Evolutionary conservation across 2,888 invertebrate genomes (phyloP), one percentile per base, ranked within the genome.

Genomic region (Carcina quercana): DNA sequence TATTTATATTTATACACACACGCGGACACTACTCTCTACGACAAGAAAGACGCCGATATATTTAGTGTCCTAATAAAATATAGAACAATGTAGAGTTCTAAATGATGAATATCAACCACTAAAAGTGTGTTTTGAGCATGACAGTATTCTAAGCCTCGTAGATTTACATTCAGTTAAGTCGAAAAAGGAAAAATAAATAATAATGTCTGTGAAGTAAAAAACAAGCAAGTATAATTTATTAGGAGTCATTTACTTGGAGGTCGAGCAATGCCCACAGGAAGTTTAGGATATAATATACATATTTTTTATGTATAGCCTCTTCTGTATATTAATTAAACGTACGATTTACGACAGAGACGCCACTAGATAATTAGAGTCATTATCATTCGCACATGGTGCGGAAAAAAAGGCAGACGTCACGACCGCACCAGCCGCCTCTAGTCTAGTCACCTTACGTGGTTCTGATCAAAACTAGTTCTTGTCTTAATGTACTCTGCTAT

Each of bases 221-320:
- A 6, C 13, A 26, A 24, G 30, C 22, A 25, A 31, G 19, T 15
- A 25, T 13, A 19, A 27, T 27, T 26, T 28, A 32, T 50, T 47
- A 50, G 40, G 29, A 55, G 50, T 44, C 35, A 51, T 56, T 59
- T 38, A 50, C 42, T 58, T 50, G 53, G 62, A 61, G 66, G 62
- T 51, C 58, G 65, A 51, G 19, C 61, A 56, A 57, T 56, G 55
- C 36, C 44, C 58, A 53, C 60, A 54, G 67, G 66, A 67, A 61
- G 53, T 51, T 28, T 42, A 48, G 35, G 46, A 49, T 42, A 50
- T 55, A 52, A 56, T 55, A 25, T 26, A 21, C 21, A 57, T 50
- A 56, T 49, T 59, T n/a, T 53, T 50, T 46, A 46, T 46, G 52
- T 49, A 57, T 51, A 54, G 38, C 34, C 45, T 47, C 45, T 50